Evolutionary conservation across 2,797 vertebrate species (phyloP).

Genomic region (Rhyacichthys aspro): DNA sequence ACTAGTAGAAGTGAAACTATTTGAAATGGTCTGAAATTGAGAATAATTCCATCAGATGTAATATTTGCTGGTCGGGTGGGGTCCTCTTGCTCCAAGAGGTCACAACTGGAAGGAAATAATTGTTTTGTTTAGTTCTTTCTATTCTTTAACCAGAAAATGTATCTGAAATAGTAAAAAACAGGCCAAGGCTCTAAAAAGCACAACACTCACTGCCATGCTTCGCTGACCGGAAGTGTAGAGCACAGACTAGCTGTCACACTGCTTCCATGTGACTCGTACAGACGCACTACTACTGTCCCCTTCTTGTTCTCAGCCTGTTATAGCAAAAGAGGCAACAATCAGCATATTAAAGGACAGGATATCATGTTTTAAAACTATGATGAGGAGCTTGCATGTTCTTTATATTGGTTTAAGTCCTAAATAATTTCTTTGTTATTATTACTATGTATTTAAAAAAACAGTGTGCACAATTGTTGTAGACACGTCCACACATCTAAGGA

Average conservation of each 20-base stretch:
- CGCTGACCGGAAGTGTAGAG: constrained; percentile 74
- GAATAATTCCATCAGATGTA: constrained; percentile 66
- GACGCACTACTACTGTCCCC: constrained; percentile 78
- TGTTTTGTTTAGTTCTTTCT: background rate
- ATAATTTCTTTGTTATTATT: no score
- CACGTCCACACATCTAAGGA: no score
- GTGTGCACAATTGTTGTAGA: no score
- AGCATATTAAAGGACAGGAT: constrained; percentile 1
- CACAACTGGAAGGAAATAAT: constrained; percentile 79
- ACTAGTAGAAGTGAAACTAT: constrained; percentile 85
- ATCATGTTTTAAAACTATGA: background rate
- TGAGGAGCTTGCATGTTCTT: background rate
- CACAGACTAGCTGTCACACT: constrained; percentile 77
- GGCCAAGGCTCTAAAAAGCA: background rate
- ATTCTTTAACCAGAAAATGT: background rate
- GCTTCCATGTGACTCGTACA: constrained; percentile 89
- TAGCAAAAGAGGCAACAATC: background rate
- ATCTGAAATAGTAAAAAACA: background rate
- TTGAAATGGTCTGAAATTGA: constrained; percentile 88
- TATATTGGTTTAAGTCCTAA: no score
- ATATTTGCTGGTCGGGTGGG: constrained; percentile 32
- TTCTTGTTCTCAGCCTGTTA: constrained; percentile 83
- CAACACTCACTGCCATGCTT: constrained; percentile 84
- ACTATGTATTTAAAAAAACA: no score
- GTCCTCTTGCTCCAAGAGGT: constrained; percentile 84